Base-by-base conservation (phyloP, 1,140 invertebrate genomes). In the Spodoptera litura region DNA sequence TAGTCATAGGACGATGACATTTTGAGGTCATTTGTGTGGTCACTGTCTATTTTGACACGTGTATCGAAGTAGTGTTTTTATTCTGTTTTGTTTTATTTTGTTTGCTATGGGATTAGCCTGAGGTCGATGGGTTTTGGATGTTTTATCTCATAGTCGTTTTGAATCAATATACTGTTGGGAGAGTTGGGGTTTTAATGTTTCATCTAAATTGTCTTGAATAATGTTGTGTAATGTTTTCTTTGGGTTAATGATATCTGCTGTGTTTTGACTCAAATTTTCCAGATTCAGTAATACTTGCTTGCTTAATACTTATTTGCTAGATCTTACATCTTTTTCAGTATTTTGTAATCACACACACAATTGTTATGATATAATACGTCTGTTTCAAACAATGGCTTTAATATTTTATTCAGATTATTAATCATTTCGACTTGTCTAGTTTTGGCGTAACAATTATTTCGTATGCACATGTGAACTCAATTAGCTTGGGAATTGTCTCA, bases 1-100 rank as follows among this genome's bases (percentile, higher is more conserved):
- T 35, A 31, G 25, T 52, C 15, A 49, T 70, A 79, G 80, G 80
- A 66, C 80, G 71, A 61, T 55, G 80, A 78, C 80, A 81, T 75
- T 78, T 61, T 76, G 78, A 82, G 72, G 78, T 76, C 77, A 76
- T 74, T 71, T 20, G 38, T 51, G 25, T 76, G 44, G 20, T 71
- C 51, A 27, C 20, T 12, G 56, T 20, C 51, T 71, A 56, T 75
- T 72, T 72, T 53, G 49, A 52, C 56, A 72, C 58, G 66, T 62
- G 56, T 78, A 78, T 64, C 62, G 15, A 38, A 27, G 56, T 73
- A 38, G 49, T 53, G 38, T 61, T 74, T 51, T 35, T 25, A 70
- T 58, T 12, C 25, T 25, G 31, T 20, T 20, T 20, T 44, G 55
- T 58, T 58, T 56, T 35, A n/a, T 35, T 71, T 71, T 31, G 31